Evolutionary conservation across 2,797 vertebrate genomes (phyloP).

Genomic region (Crenichthys baileyi): DNA sequence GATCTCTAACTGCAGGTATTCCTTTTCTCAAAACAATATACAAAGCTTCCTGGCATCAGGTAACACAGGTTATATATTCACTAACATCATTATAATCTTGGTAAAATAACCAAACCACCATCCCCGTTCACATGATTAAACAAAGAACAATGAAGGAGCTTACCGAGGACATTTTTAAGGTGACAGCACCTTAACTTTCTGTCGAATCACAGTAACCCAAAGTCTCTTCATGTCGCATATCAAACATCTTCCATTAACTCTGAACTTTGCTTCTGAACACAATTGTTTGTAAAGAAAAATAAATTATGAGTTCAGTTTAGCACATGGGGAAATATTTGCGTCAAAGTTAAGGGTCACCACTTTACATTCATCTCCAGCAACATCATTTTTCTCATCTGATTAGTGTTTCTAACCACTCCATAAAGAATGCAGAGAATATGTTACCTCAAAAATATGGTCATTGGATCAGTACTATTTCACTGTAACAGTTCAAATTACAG

Average conservation of each 20-base stretch:
- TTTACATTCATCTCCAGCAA: slow-evolving; percentile 3
- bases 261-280: neutral
- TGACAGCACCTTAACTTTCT: neutral
- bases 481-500: slow-evolving; percentile 36
- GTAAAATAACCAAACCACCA: neutral
- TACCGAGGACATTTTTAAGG: neutral
- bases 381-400: slow-evolving; percentile 16
- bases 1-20: neutral
- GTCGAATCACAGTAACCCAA: neutral
- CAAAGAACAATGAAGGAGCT: neutral
- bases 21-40: too few relatives aligned
- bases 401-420: slow-evolving; percentile 44
- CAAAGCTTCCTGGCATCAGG: too few relatives aligned
- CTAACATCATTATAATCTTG: neutral
- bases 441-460: slow-evolving; percentile 16
- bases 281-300: neutral
- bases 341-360: neutral
- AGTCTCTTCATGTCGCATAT: neutral
- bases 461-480: slow-evolving; percentile 24
- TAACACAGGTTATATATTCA: neutral
- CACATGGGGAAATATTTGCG: neutral
- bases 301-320: neutral
- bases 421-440: slow-evolving; percentile 29
- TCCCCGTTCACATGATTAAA: neutral
- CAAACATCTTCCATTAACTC: neutral